Base-by-base conservation (phyloP, 2,113 vertebrate species). In the Myrmophylax atrothorax region DNA sequence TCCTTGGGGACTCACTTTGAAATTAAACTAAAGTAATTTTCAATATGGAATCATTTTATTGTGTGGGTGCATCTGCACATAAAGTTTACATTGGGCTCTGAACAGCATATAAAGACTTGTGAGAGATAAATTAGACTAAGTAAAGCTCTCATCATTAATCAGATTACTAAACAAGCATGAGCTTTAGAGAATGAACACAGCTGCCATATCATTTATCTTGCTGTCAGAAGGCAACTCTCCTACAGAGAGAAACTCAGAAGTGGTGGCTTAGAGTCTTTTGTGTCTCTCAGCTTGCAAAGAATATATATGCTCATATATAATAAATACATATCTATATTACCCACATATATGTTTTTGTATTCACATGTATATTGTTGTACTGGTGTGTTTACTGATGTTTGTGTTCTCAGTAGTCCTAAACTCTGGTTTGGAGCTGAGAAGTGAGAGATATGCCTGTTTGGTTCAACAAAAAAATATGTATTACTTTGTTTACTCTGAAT, bases 141-240 rank as follows among this genome's bases (percentile, higher is more conserved):
- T 62, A 96, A 91, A 94, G 89, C 90, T 84, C 68, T 93, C 87
- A 33, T 68, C 97, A 93, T 97, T 94, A 96, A 96, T 97, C 96
- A 97, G 75, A 42, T 14, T 37, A 66, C 87, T 89, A 93, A 97
- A 94, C 82, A 91, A 81, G 92, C 87, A 47, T 89, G 91, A 89
- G 75, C 52, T 0, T 70, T 80, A 66, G 89, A 97, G 91, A 96
- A 97, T 93, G 95, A 93, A 67, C 96, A 63, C 96, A 97, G 96
- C 96, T 97, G 97, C 89, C 69, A 28, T 86, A 86, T 90, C 95
- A 97, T 97, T 94, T 88, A 86, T 97, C 94, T 97, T 94, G 78
- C 84, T 95, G 94, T 97, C 96, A 97, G 80, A 93, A 93, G 44
- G 66, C 83, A 77, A 94, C 81, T 84, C 56, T 84, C 92, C 92